Evolutionary conservation across 2,888 invertebrate species (phyloP).

Genomic region (Caenorhabditis doughertyi): DNA sequence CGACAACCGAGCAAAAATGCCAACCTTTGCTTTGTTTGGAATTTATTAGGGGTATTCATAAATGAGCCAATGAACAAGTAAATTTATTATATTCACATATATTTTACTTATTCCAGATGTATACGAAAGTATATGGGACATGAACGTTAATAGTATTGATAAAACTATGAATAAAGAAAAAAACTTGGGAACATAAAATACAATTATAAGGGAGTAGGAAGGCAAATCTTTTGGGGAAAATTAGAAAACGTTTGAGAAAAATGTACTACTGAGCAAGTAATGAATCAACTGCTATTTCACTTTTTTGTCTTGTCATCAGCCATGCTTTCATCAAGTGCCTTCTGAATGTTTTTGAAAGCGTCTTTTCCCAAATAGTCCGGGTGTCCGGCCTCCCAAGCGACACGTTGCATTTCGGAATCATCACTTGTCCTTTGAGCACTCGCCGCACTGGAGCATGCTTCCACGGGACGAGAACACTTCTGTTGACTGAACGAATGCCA

Average conservation of each 20-base stretch:
- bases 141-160: neutral
- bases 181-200: neutral
- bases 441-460: constrained; percentile 73
- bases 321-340: constrained; percentile 71
- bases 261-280: no score
- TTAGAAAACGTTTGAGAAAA: no score
- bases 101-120: neutral
- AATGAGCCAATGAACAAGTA: neutral
- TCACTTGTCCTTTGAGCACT: neutral
- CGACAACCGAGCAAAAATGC: no score
- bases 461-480: neutral
- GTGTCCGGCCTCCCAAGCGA: constrained; percentile 88
- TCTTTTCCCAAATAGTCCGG: constrained; percentile 96
- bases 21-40: no score
- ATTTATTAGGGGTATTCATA: no score
- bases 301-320: constrained; percentile 1
- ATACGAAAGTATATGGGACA: neutral
- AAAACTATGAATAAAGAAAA: neutral
- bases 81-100: neutral
- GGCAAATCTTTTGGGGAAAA: no score
- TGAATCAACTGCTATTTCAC: no score
- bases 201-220: no score
- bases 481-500: constrained; percentile 86
- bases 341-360: constrained; percentile 92
- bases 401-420: constrained; percentile 71